phyloP scores from a whole-genome alignment of 2,888 invertebrate genomes.

The Isoperla grammatica region DNA sequence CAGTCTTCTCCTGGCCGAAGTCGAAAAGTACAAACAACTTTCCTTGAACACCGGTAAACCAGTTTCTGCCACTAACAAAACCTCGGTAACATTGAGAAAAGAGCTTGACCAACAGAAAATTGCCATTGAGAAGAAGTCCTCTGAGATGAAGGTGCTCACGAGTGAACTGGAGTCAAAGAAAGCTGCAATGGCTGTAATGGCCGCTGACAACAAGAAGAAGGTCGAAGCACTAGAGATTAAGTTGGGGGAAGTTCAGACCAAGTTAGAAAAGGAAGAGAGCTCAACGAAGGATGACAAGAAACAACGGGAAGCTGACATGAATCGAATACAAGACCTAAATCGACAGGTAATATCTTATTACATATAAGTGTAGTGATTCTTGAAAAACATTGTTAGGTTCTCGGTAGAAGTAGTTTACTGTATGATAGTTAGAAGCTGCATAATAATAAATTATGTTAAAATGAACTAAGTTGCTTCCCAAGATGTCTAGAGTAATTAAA shows the following conservation, averaged over 20 bases:
- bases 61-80: background rate
- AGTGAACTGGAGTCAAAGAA: constrained; percentile 21
- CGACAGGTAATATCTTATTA: constrained; percentile 53
- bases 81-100: background rate
- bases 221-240: constrained; percentile 27
- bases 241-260: constrained; percentile 32
- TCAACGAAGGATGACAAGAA: constrained; percentile 50
- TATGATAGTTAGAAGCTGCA: no score
- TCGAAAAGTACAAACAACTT: constrained; percentile 10
- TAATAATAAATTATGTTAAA: no score
- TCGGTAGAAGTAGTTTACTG: no score
- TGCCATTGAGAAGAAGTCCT: background rate
- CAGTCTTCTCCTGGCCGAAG: background rate
- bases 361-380: no score
- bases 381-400: no score
- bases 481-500: no score
- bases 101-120: constrained; percentile 14
- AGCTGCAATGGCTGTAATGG: constrained; percentile 19
- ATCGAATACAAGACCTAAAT: constrained; percentile 65
- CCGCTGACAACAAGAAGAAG: constrained; percentile 24
- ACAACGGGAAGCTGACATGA: constrained; percentile 55
- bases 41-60: background rate
- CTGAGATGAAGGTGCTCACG: constrained; percentile 1
- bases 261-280: constrained; percentile 40
- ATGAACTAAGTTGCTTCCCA: no score